Base-by-base conservation (phyloP, 2,113 vertebrate species). In the Prionailurus bengalensis region DNA sequence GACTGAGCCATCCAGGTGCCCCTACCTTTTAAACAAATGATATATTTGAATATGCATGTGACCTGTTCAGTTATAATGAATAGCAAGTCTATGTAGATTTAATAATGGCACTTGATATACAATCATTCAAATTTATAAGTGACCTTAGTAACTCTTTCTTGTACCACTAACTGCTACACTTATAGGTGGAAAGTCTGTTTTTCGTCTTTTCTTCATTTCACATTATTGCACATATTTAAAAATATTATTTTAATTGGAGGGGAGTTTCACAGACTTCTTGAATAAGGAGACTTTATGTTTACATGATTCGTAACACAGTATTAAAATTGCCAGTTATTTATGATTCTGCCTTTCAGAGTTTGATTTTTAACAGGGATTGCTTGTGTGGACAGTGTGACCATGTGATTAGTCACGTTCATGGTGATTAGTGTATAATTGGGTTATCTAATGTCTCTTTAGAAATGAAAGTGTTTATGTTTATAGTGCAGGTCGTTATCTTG, bases 401-500 rank as follows among this genome's bases (percentile, higher is more conserved):
- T 4, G 0, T 95, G 63, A 65, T 70, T 70, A 23, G 42, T 76
- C 79, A 13, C 2, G 65, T n/a, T 92, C 70, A 31, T 7, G 3
- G 53, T 76, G 53, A 73, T 94, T 78, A 86, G 74, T 66, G 83
- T 92, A 27, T 74, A 90, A 89, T 65, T 91, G 70, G 51, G 42
- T 95, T 97, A 94, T 96, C 95, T 91, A 61, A 74, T 63, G 61
- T 88, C n/a, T 53, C 76, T 94, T 87, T 96, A 91, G 95, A 90
- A 90, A 94, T 92, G 65, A 76, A 93, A 96, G 89, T 83, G 79
- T 36, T 83, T 89, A 17, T 63, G 53, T 89, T 83, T 93, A 63
- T 79, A 78, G 79, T 51, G 21, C 1, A 29, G 39, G 63, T 65
- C 0, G 0, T 84, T 95, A 91, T 97, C 95, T 97, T 68, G 78